A percentile compares a stretch with the other conserved stretches of the same genome.
phyloP scores from a whole-genome alignment of 2,113 vertebrate species.

The Atrichornis clamosus region DNA sequence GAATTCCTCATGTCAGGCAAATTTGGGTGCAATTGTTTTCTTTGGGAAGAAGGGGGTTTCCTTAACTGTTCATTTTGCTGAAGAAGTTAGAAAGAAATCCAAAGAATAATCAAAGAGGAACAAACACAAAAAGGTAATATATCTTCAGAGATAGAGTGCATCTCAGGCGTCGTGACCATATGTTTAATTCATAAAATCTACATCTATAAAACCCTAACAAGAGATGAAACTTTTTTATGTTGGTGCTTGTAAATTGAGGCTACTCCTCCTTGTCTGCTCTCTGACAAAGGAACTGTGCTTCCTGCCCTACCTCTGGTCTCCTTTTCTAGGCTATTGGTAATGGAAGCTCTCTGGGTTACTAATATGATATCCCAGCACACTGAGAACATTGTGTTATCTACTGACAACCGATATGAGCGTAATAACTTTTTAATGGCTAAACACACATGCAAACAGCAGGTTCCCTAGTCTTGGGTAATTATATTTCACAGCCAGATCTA shows the following conservation, averaged over 20 bases:
- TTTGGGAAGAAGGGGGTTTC: neutral
- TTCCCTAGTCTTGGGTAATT: neutral
- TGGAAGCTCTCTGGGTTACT: neutral
- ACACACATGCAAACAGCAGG: conserved; percentile 11
- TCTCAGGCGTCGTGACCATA: neutral
- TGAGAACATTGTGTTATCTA: neutral
- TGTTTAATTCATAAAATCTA: neutral
- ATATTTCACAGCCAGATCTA: conserved; percentile 18
- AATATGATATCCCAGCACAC: neutral
- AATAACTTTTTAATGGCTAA: conserved; percentile 22
- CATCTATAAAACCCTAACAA: neutral
- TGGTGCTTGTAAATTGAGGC: neutral
- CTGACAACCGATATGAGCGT: neutral
- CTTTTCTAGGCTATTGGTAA: neutral
- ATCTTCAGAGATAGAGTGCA: neutral
- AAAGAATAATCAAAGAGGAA: neutral
- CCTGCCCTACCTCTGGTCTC: neutral
- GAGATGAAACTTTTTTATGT: neutral
- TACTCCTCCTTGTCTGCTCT: neutral
- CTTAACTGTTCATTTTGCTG: neutral
- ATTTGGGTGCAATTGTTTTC: neutral
- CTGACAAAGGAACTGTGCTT: neutral
- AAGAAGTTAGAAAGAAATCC: neutral
- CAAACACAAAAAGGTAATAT: neutral
- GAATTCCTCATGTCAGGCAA: neutral